Percentiles rank a stretch among this genome's conserved stretches.
Conservation (phyloP, 1,140 invertebrate genomes). For the Trichonephila clavipes region DNA sequence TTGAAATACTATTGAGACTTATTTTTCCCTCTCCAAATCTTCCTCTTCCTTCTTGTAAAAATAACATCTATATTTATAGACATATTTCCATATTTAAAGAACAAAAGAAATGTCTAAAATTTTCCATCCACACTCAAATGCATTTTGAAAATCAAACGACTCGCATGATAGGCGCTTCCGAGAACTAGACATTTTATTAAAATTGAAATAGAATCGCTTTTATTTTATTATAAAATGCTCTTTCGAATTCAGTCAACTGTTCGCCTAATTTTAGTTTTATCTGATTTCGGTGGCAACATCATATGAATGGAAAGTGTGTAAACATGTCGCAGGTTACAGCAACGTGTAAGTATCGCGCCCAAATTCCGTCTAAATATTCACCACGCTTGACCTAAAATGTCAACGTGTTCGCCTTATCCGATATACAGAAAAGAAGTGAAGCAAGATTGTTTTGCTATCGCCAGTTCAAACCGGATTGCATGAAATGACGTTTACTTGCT, state of each 20-base stretch:
- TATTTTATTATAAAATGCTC: background rate
- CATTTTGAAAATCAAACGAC: too few relatives aligned
- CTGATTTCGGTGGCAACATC: background rate
- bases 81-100: too few relatives aligned
- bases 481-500: slow-evolving; percentile 2
- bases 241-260: background rate
- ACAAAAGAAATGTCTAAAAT: too few relatives aligned
- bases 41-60: too few relatives aligned
- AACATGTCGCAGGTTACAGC: background rate
- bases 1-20: too few relatives aligned
- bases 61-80: too few relatives aligned
- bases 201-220: background rate
- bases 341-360: background rate
- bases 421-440: background rate
- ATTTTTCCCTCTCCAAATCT: too few relatives aligned
- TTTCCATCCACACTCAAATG: too few relatives aligned
- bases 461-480: slow-evolving; percentile 18
- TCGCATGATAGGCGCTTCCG: too few relatives aligned
- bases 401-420: slow-evolving; percentile 40
- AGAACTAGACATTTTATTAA: too few relatives aligned
- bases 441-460: background rate
- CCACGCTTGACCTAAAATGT: slow-evolving; percentile 38
- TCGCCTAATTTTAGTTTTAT: slow-evolving; percentile 15
- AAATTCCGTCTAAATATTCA: background rate
- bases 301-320: slow-evolving; percentile 8